Base-by-base conservation (phyloP, 2,113 vertebrate genomes). In the Takifugu flavidus region DNA sequence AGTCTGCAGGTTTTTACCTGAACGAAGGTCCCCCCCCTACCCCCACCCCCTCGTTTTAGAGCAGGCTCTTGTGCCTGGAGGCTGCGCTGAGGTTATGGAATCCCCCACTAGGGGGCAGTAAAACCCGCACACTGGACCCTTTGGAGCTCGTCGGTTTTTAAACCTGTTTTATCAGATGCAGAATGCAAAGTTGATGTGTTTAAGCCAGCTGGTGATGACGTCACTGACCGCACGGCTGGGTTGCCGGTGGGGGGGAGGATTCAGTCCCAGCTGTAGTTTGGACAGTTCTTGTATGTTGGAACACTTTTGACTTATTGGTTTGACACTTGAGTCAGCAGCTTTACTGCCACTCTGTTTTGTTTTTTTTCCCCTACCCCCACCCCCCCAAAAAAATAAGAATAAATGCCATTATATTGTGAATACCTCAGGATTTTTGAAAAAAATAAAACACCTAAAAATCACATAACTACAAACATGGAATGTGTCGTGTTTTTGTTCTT, bases 381-480 rank as follows among this genome's bases (percentile, higher is more conserved):
- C 2, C 57, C 60, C 34, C 74, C 89, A 86, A 89, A 74, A 47
- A 14, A 75, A 47, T 10, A 39, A 39, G 77, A 91, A 86, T 83
- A 88, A 89, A 91, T 91, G 91, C 90, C 90, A 92, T 92, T 92
- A 88, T 90, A 89, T 92, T 92, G 89, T 92, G 87, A 92, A 92
- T 92, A 92, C 91, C 90, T 92, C 91, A 92, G 90, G 90, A 90
- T 91, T 91, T 90, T 88, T 90, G 84, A 84, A 81, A 86, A 83
- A 2, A 82, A 82, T 80, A 90, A 90, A 91, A 89, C 76, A 82
- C 81, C 77, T 80, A 88, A 89, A 90, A 91, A 89, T 81, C 63
- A 87, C 90, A 90, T 84, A 89, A 86, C 85, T 78, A 88, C 89
- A 89, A 86, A 80, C 74, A 80, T 75, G 4, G 8, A 49, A 49